Conservation (phyloP, 2,113 vertebrate genomes). For the Parotia lawesii region DNA sequence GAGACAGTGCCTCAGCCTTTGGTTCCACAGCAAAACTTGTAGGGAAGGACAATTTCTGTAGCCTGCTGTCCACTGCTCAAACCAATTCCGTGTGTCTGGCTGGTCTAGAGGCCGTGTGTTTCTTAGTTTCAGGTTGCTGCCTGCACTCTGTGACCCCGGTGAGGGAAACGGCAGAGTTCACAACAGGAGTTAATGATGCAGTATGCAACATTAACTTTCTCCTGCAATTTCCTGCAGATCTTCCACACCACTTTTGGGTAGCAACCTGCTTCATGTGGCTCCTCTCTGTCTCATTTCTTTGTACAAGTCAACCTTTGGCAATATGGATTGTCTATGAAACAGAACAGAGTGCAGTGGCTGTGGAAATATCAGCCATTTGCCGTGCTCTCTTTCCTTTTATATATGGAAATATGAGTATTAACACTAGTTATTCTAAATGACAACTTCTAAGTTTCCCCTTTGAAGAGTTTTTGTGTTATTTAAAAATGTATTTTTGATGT, state of each 20-base stretch:
- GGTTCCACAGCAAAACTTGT: accelerated
- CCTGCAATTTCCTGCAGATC: slow-evolving; percentile 3
- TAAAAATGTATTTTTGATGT: neutral
- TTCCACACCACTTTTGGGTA: neutral
- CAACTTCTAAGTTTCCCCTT: neutral
- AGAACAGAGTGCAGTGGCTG: neutral
- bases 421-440: neutral
- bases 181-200: slow-evolving; percentile 7
- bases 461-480: neutral
- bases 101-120: neutral
- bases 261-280: neutral
- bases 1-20: neutral
- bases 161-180: neutral
- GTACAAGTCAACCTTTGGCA: neutral
- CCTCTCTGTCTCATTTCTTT: slow-evolving; percentile 16
- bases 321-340: neutral
- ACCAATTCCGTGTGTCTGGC: neutral
- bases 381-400: neutral
- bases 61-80: neutral
- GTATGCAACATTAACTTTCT: slow-evolving; percentile 27
- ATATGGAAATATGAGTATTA: accelerated
- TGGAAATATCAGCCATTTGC: neutral
- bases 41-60: neutral
- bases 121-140: slow-evolving; percentile 2
- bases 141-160: neutral